These are phyloP conservation scores for Ferrisia virgata DNA, from an alignment of 2,888 invertebrate genomes.

Conservation along the genomic window DNA sequence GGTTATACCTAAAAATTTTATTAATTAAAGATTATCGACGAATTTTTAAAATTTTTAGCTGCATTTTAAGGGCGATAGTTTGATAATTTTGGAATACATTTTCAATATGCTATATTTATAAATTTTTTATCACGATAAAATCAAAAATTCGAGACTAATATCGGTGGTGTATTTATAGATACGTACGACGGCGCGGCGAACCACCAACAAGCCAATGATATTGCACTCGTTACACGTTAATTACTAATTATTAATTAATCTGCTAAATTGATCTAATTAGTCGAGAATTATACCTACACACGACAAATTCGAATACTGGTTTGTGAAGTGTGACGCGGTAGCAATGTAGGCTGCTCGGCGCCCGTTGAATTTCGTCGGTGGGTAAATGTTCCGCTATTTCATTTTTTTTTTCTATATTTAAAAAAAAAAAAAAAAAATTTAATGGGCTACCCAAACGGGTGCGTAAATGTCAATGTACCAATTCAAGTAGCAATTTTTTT, in stretches of 20 bases:
- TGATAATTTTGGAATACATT: too few species aligned
- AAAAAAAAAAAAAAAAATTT: too few species aligned
- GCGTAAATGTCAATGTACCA: constrained; percentile 10
- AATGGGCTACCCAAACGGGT: not conserved
- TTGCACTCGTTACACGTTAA: not conserved
- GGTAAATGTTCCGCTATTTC: not conserved
- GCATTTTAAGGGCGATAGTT: too few species aligned
- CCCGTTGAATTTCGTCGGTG: not conserved
- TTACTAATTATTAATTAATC: constrained; percentile 13
- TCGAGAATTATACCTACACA: not conserved
- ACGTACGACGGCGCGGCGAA: too few species aligned
- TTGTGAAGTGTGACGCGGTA: not conserved
- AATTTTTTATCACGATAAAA: too few species aligned
- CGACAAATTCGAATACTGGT: not conserved
- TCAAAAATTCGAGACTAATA: not conserved
- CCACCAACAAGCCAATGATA: not conserved
- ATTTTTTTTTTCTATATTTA: not conserved
- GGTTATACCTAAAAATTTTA: too few species aligned
- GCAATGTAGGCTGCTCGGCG: too few species aligned
- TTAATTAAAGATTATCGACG: too few species aligned
- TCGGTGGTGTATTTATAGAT: not conserved
- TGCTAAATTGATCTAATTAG: constrained; percentile 2
- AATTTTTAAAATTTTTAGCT: too few species aligned
- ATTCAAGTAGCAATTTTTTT: not conserved
- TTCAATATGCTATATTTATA: too few species aligned